Evolutionary conservation across 92 coral and sea anemone species (phyloP), one percentile per base, ranked within the genome.

Genomic region (Palythoa caribaeorum): DNA sequence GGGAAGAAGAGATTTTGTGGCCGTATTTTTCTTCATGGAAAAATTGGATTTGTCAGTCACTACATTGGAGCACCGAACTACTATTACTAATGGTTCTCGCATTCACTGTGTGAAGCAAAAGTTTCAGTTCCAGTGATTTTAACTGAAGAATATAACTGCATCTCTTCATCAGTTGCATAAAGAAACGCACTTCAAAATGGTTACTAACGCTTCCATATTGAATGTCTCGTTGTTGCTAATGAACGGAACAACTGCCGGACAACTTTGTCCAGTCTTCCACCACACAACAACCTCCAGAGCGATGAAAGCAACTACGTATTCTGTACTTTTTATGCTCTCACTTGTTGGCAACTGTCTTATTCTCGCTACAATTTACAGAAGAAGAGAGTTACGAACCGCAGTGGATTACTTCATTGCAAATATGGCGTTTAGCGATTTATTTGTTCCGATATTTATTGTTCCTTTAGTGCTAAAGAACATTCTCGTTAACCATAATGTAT

Each of bases 361-460:
- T 14, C 68, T 89, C 40, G 89, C 84, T 69, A 80, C 87, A 20
- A 74, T 93, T 37, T 76, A 35, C 48, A 89, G 74, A 55, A 84
- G 87, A 80, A 89, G 73, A 54, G 84, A 79, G 78, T 60, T 93
- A 72, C 80, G 81, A 65, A 91, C 92, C 6, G 90, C 88, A 8
- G 92, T 93, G 35, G 86, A 93, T 90, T 55, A 71, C 76, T 76
- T 93, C 20, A 83, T 93, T 13, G 91, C 90, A 47, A 93, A 93
- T 84, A 91, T 93, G 96, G 94, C 96, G 3, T 65, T 89, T 48
- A 83, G 92, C 12, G 94, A 93, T 78, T 78, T 93, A 1, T 14
- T 93, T 50, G 59, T 80, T n/a, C 83, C 91, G 2, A 37, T 88
- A 7, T 84, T 92, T 71, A 79, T 83, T 6, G 65, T 89, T 68